A percentile compares a stretch with the other conserved stretches of the same genome.
These are phyloP conservation scores for Myripristis murdjan DNA, from an alignment of 2,797 vertebrate genomes.

Conservation along the genomic window DNA sequence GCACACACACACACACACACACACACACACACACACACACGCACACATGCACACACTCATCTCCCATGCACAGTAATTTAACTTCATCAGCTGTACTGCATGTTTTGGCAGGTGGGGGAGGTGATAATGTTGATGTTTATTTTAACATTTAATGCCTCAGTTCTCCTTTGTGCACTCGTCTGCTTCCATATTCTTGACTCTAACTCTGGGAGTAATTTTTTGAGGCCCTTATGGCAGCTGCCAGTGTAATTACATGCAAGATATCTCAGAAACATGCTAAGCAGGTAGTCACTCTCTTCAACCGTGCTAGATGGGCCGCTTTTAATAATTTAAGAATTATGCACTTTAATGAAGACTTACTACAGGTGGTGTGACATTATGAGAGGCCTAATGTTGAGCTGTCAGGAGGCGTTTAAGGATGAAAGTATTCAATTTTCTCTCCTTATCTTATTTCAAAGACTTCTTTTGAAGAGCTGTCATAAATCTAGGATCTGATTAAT, in stretches of 20 bases:
- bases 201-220: background rate
- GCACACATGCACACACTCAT: no score
- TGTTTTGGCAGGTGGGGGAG: slow-evolving; percentile 15
- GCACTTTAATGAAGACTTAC: slow-evolving; percentile 4
- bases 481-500: slow-evolving; percentile 17
- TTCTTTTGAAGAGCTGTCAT: slow-evolving; percentile 19
- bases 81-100: background rate
- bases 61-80: background rate
- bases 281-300: background rate
- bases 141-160: slow-evolving; percentile 37
- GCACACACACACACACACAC: background rate
- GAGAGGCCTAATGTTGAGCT: slow-evolving; percentile 27
- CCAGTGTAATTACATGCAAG: slow-evolving; percentile 21
- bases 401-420: background rate
- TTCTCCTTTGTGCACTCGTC: slow-evolving; percentile 31
- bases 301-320: background rate
- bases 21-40: no score
- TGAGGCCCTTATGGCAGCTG: slow-evolving; percentile 23
- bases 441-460: slow-evolving; percentile 31
- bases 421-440: background rate
- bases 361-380: slow-evolving; percentile 18
- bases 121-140: slow-evolving; percentile 36
- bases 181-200: slow-evolving; percentile 31
- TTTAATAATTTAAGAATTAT: slow-evolving; percentile 7
- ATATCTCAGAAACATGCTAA: slow-evolving; percentile 27